phyloP scores from a whole-genome alignment of 2,113 vertebrate genomes.

The Prunella fulvescens region DNA sequence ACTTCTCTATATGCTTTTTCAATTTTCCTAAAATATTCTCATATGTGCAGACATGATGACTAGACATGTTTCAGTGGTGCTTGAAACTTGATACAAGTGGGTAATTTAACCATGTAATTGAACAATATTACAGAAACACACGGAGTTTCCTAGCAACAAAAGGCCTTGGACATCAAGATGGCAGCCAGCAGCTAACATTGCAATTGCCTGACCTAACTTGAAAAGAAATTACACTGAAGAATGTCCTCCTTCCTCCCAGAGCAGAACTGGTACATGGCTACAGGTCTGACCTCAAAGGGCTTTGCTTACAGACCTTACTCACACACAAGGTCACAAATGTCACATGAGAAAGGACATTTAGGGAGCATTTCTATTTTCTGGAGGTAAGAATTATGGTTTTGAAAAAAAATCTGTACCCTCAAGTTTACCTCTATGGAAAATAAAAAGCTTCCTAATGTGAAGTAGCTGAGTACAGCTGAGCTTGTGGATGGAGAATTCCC shows the following conservation, averaged over 20 bases:
- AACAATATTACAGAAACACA: constrained; percentile 58
- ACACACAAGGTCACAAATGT: background rate
- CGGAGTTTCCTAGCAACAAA: constrained; percentile 52
- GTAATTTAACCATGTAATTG: constrained; percentile 51
- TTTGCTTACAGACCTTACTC: background rate
- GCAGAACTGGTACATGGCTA: background rate
- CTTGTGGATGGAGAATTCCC: background rate
- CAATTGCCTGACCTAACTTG: constrained; percentile 10
- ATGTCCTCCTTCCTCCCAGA: background rate
- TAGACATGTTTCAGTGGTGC: constrained; percentile 58
- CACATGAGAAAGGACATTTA: background rate
- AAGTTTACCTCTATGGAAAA: background rate
- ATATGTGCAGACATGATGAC: constrained; percentile 66
- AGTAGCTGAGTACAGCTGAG: background rate
- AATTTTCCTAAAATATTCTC: constrained; percentile 66
- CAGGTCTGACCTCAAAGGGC: background rate
- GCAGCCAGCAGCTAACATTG: constrained; percentile 19
- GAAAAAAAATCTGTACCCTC: background rate
- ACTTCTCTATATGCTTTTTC: constrained; percentile 44
- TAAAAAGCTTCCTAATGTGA: background rate
- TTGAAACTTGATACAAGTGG: constrained; percentile 48
- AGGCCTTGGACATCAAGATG: constrained; percentile 51
- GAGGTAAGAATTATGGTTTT: background rate
- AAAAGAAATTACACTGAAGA: background rate
- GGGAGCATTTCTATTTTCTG: background rate